Base-by-base conservation (phyloP, 2,888 invertebrate species). In the Diaperis boleti region DNA sequence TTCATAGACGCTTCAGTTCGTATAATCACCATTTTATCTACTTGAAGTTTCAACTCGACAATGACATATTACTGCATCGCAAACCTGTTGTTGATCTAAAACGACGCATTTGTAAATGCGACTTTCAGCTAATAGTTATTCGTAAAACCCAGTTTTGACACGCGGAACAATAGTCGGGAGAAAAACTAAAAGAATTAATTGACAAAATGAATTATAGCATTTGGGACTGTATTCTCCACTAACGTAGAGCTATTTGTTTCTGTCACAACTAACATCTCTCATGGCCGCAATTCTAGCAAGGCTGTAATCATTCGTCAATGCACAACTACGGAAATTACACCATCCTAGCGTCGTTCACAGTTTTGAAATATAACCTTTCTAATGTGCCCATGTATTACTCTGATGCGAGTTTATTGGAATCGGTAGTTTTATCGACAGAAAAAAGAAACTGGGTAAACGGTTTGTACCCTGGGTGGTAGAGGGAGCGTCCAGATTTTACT, bases 211-310 rank as follows among this genome's bases (percentile, higher is more conserved):
- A 52, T 66, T 66, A 60, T 61, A 54, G 62, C 17, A 29, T 59
- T 62, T 59, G 63, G 45, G 56, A 18, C 39, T 39, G 61, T 63
- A 50, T 50, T 60, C 52, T 54, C 26, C 50, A 29, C 60, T 67
- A 69, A 65, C 65, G 62, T 50, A 31, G 22, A 52, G 62, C 59
- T 55, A 69, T 69, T 65, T 62, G 67, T 69, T 61, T 56, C 60
- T 62, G 69, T 67, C 64, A 67, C 20, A 61, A 59, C 59, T 59
- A 41, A 55, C 60, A 60, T 67, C 66, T 59, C 59, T 65, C 65
- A 61, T 62, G 65, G 63, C 68, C 64, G 59, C 64, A 62, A 49
- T 50, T 54, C 63, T 47, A 63, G 59, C 62, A 45, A 39, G 39
- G 41, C 59, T 59, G 54, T 14, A 60, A 60, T 60, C 64, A 64